A percentile compares a stretch with the other conserved stretches of the same genome.
These are phyloP conservation scores for Meles meles DNA, from an alignment of 2,113 vertebrate genomes.

Conservation along the genomic window DNA sequence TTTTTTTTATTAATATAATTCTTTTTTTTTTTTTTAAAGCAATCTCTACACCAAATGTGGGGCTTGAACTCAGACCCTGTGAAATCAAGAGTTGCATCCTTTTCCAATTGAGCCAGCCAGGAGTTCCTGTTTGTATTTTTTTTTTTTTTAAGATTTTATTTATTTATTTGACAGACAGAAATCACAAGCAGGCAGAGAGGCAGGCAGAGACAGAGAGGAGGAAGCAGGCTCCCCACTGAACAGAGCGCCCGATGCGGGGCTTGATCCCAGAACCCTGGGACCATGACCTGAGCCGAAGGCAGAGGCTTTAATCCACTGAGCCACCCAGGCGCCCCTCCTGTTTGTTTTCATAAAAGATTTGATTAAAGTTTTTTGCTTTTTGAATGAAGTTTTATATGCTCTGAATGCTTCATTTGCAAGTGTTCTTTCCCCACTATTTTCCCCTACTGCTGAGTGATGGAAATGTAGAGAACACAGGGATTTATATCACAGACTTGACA, in stretches of 20 bases:
- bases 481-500: background rate
- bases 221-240: too few relatives aligned
- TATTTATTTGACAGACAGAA: too few relatives aligned
- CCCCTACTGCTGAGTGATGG: background rate
- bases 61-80: background rate
- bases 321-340: too few relatives aligned
- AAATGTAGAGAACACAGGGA: background rate
- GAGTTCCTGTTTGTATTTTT: background rate
- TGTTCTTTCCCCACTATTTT: background rate
- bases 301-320: too few relatives aligned
- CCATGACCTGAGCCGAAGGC: too few relatives aligned
- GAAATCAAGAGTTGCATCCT: background rate
- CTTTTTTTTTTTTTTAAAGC: background rate
- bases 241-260: too few relatives aligned
- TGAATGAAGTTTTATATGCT: background rate
- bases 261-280: too few relatives aligned
- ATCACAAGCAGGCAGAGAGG: too few relatives aligned
- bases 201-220: too few relatives aligned
- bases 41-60: background rate
- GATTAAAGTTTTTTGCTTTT: background rate
- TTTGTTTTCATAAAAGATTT: constrained; percentile 16
- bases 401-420: background rate
- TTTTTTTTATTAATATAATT: background rate
- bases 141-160: too few relatives aligned
- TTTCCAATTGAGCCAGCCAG: background rate